Percentiles rank a stretch among this genome's conserved stretches.
Evolutionary conservation across 1,140 invertebrate genomes (phyloP).

Genomic region (Drosophila sechellia): DNA sequence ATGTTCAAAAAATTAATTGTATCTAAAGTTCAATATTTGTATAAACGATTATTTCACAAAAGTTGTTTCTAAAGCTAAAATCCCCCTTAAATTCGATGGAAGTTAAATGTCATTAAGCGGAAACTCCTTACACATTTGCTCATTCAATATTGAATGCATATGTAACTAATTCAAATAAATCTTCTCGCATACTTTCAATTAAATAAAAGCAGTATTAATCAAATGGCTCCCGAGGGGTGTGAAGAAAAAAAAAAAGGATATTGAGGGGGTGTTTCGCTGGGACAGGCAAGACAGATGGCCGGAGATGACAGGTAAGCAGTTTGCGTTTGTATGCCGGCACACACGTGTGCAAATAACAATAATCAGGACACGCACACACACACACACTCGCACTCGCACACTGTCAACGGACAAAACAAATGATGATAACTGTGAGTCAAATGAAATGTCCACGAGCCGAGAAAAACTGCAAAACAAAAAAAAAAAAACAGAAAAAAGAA

Average conservation of each 20-base stretch:
- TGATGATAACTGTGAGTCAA: conserved; percentile 76
- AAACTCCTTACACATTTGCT: background rate
- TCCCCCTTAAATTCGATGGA: no score
- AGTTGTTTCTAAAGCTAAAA: no score
- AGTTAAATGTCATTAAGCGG: no score
- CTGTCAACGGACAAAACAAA: conserved; percentile 77
- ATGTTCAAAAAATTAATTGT: no score
- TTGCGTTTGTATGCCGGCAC: conserved; percentile 37
- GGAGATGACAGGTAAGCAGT: conserved; percentile 57
- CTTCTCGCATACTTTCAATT: conserved; percentile 67
- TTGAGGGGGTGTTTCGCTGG: background rate
- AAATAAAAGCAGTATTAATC: conserved; percentile 76
- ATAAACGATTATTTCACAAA: no score
- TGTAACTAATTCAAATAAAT: conserved; percentile 58
- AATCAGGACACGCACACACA: conserved; percentile 37
- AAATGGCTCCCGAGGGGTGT: conserved; percentile 35
- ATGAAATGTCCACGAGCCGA: conserved; percentile 68
- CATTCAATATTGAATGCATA: conserved; percentile 56
- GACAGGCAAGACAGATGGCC: conserved; percentile 43
- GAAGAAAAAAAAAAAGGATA: background rate
- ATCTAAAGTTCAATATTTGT: no score
- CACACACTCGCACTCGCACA: conserved; percentile 5
- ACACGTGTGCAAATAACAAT: conserved; percentile 67
- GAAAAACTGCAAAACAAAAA: background rate
- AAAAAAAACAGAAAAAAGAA: background rate